Percentiles rank a stretch among this genome's conserved stretches.
phyloP scores from a whole-genome alignment of 2,888 invertebrate species.

The Ectemnius cavifrons region DNA sequence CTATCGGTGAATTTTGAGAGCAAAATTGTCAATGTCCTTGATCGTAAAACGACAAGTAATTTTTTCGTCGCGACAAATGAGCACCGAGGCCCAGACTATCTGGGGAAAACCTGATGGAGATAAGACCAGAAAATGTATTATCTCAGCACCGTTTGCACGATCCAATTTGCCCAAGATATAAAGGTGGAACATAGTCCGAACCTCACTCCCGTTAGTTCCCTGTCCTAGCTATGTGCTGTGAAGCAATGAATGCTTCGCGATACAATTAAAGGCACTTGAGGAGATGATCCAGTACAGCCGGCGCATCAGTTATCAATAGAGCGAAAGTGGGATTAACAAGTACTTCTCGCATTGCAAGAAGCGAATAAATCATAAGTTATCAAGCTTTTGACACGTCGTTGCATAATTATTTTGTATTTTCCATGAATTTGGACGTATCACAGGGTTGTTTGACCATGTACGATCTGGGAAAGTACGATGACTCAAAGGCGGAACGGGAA shows the following conservation, averaged over 20 bases:
- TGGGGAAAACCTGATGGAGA: conserved; percentile 64
- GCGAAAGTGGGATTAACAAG: background rate
- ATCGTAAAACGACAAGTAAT: conserved; percentile 11
- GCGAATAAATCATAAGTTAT: background rate
- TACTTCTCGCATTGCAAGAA: no score
- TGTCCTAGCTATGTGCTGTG: conserved; percentile 3
- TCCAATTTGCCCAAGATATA: conserved; percentile 28
- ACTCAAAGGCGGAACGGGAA: conserved; percentile 48
- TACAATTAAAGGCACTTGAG: background rate
- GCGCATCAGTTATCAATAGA: background rate
- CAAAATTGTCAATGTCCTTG: conserved; percentile 7
- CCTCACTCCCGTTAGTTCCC: background rate
- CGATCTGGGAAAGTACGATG: conserved; percentile 55
- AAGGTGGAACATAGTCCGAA: conserved; percentile 12
- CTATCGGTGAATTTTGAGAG: background rate
- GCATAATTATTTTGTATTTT: conserved; percentile 11
- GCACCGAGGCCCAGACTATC: conserved; percentile 42
- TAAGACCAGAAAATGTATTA: conserved; percentile 58
- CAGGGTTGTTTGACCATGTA: conserved; percentile 5
- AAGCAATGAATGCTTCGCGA: background rate
- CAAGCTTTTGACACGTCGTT: background rate
- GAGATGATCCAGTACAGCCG: background rate
- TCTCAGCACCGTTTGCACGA: conserved; percentile 37
- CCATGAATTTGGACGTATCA: background rate
- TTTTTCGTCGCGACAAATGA: conserved; percentile 22